phyloP scores from a whole-genome alignment of 2,797 vertebrate species.

The Tauraco hartlaubi region DNA sequence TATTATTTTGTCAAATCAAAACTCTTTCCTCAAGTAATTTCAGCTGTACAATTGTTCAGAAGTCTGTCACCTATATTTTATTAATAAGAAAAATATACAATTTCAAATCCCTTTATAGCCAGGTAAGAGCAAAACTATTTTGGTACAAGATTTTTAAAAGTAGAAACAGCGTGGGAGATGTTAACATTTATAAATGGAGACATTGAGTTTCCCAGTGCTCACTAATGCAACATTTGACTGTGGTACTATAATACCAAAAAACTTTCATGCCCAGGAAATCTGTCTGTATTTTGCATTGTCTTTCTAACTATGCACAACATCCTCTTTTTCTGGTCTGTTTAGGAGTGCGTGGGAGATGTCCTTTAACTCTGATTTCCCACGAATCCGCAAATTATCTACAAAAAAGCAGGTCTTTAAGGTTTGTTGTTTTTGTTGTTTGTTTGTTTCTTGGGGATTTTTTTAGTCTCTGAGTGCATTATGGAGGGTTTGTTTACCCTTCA shows the following conservation, averaged over 20 bases:
- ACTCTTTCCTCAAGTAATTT: neutral
- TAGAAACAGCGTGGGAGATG: neutral
- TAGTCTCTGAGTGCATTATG: neutral
- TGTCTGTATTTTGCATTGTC: neutral
- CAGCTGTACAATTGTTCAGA: neutral
- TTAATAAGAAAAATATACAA: neutral
- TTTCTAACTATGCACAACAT: neutral
- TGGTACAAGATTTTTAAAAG: neutral
- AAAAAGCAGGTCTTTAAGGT: neutral
- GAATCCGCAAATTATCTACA: neutral
- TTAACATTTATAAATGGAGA: neutral
- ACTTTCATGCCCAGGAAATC: neutral
- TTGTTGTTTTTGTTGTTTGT: neutral
- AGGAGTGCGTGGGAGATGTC: neutral
- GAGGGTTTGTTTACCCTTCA: slow-evolving; percentile 14
- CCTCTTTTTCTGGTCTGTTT: neutral
- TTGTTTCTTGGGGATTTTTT: neutral
- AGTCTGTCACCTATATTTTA: neutral
- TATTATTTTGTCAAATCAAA: neutral
- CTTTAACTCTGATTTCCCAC: neutral
- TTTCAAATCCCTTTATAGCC: neutral
- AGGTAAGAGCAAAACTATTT: neutral
- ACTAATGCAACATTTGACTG: neutral
- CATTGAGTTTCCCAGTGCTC: fast-evolving
- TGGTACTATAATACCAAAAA: neutral